phyloP scores from a whole-genome alignment of 92 coral and sea anemone genomes.

The Phymanthus crucifer region DNA sequence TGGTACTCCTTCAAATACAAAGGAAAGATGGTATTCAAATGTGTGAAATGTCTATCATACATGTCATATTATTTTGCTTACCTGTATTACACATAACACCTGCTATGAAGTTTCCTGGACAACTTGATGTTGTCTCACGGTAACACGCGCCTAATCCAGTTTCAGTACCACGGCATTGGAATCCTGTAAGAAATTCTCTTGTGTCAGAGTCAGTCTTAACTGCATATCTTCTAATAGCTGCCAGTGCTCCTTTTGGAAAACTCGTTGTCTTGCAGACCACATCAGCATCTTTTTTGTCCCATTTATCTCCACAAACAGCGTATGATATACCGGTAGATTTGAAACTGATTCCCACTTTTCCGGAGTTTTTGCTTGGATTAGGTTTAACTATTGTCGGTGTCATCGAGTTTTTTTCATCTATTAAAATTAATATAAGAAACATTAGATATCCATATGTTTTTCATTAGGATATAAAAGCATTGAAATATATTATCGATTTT shows the following conservation, averaged over 20 bases:
- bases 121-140: not conserved
- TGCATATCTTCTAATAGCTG: not conserved
- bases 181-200: not conserved
- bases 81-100: not conserved
- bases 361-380: not conserved
- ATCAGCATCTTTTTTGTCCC: slow-evolving; percentile 6
- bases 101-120: slow-evolving; percentile 3
- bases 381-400: not conserved
- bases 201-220: not conserved
- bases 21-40: not conserved
- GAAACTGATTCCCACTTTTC: not conserved
- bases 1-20: not conserved
- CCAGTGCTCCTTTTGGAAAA: not conserved
- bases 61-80: not conserved
- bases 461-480: too few species aligned
- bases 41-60: not conserved
- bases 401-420: not conserved
- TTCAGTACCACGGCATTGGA: not conserved
- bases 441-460: too few species aligned
- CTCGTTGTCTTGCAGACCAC: not conserved
- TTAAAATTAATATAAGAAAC: not conserved
- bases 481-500: not conserved
- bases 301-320: not conserved
- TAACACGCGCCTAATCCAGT: not conserved
- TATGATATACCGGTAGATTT: not conserved